phyloP scores from a whole-genome alignment of 2,113 vertebrate genomes.

The Marmota flaviventris region DNA sequence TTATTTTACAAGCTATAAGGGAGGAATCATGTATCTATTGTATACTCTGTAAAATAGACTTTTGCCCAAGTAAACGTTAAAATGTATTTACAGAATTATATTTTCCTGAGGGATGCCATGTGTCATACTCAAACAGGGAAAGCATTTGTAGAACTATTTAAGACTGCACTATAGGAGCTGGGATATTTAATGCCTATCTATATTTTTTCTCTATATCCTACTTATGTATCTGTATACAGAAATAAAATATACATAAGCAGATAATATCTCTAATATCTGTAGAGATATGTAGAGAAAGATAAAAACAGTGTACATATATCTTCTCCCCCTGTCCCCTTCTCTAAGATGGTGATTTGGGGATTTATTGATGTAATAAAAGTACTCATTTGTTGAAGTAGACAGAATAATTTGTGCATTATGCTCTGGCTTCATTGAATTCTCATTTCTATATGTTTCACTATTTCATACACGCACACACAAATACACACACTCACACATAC shows the following conservation, averaged over 20 bases:
- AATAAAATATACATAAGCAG: not conserved
- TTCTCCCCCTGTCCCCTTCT: too few species aligned
- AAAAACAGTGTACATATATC: too few species aligned
- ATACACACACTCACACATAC: too few species aligned
- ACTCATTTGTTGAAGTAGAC: not conserved
- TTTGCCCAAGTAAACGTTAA: not conserved
- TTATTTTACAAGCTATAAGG: not conserved
- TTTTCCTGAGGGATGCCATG: not conserved
- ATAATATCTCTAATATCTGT: too few species aligned
- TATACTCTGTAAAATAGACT: not conserved
- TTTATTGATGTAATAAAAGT: constrained; percentile 10
- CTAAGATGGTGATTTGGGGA: not conserved
- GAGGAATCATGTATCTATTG: not conserved
- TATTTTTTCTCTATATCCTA: not conserved
- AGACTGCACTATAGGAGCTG: not conserved
- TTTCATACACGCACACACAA: too few species aligned
- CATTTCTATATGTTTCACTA: not conserved
- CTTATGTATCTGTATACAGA: not conserved
- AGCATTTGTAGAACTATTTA: not conserved
- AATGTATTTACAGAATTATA: not conserved
- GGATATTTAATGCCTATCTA: not conserved
- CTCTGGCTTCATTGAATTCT: not conserved
- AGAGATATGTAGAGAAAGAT: too few species aligned
- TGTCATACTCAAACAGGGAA: not conserved
- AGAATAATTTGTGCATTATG: not conserved